Evolutionary conservation across 2,888 invertebrate genomes (phyloP), one percentile per base, ranked within the genome.

Genomic region (Dolichomitus sp.): DNA sequence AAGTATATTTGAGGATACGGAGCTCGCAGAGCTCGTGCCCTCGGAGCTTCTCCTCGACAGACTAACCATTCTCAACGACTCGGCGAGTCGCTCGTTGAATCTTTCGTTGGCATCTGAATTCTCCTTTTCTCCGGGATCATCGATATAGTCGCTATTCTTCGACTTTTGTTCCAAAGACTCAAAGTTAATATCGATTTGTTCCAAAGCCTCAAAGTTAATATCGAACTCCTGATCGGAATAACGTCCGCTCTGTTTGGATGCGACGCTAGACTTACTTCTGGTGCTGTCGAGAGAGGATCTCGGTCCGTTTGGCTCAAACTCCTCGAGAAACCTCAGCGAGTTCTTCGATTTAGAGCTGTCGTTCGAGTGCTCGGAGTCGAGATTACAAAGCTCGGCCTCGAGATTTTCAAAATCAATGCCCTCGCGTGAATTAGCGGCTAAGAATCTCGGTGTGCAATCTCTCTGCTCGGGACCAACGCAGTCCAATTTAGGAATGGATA

Each of bases 321-420:
- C 90, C 27, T 88, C 86, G 69, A 88, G 88, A 73, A 88, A 87
- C 48, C 86, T 85, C 70, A 90, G 84, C n/a, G 91, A 91, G 65
- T 79, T 89, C 81, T 92, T 90, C 0, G 92, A 91, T 63, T 87
- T 89, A 12, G 89, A 88, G 80, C 91, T 91, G 79, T 91, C 92
- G 80, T 88, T 91, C 23, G 92, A 91, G 65, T 91, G 90, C 37
- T 92, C 91, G 14, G 90, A 89, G 59, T 92, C 92, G 37, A 93
- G 88, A 78, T 91, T 90, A 65, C 90, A 90, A 11, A 93, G 86
- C 61, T 93, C 92, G 5, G 91, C 88, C 61, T 93, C 91, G 63
- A 93, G 87, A 59, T 91, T 92, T 59, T 93, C 93, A 52, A 93
- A 93, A 78, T 93, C 93, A 42, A 93, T 91, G n/a, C 93, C 92